Percentiles rank a stretch among this genome's conserved stretches.
Conservation (phyloP, 2,113 vertebrate genomes). For the Chascanopsetta lugubris region DNA sequence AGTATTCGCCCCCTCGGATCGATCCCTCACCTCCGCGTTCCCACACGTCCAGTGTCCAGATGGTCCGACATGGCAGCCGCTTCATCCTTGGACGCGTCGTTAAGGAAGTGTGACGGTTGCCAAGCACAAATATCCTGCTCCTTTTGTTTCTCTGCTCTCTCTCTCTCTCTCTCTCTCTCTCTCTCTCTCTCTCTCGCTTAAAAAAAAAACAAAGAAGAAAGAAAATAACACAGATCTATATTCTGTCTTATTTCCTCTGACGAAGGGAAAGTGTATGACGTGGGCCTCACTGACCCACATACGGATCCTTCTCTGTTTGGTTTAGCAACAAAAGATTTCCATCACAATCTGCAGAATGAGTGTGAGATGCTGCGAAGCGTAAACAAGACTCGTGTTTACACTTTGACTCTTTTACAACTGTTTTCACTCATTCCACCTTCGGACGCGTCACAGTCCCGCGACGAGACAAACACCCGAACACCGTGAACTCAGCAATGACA, state of each 20-base stretch:
- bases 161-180: too few species aligned
- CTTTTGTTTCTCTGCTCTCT: background rate
- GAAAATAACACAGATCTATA: too few species aligned
- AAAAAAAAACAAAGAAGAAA: too few species aligned
- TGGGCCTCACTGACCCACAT: constrained; percentile 25
- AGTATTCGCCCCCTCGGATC: constrained; percentile 32
- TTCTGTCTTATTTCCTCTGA: too few species aligned
- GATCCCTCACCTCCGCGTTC: constrained; percentile 30
- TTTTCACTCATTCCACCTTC: too few species aligned
- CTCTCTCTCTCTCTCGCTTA: too few species aligned
- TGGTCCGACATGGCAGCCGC: constrained; percentile 26
- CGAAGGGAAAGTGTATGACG: too few species aligned
- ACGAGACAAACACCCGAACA: too few species aligned
- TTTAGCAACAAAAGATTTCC: constrained; percentile 43
- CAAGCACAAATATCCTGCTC: background rate
- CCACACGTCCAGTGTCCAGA: constrained; percentile 38
- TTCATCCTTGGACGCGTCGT: constrained; percentile 19
- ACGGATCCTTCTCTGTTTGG: constrained; percentile 45
- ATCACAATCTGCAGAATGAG: background rate
- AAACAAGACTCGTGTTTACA: background rate
- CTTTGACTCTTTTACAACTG: background rate
- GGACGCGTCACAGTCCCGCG: too few species aligned
- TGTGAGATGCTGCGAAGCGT: constrained; percentile 19
- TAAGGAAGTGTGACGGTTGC: constrained; percentile 14
- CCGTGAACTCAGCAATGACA: too few species aligned